A percentile compares a stretch with the other conserved stretches of the same genome.
phyloP scores from a whole-genome alignment of 2,113 vertebrate genomes.

The Antidorcas marsupialis region DNA sequence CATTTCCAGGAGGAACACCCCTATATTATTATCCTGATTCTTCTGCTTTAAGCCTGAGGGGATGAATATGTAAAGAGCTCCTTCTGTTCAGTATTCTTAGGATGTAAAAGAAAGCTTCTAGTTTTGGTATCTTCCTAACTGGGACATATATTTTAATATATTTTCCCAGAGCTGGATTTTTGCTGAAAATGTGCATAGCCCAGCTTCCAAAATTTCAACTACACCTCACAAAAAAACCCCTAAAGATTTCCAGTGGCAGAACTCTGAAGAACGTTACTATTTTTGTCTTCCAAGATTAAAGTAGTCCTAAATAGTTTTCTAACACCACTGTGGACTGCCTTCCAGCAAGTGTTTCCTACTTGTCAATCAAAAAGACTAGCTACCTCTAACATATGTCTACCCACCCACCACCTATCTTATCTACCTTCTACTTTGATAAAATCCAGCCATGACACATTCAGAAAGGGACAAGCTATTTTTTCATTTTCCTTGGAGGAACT shows the following conservation, averaged over 20 bases:
- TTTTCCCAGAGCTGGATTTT: neutral
- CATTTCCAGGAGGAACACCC: neutral
- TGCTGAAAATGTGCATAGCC: neutral
- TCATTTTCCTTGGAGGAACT: neutral
- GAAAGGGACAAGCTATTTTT: neutral
- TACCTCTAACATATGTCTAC: neutral
- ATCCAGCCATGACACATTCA: neutral
- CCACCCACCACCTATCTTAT: neutral
- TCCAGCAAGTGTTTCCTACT: neutral
- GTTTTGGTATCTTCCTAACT: neutral
- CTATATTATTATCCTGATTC: neutral
- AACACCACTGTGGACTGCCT: neutral
- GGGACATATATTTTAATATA: neutral
- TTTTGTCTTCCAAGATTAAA: conserved; percentile 49
- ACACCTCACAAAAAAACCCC: neutral
- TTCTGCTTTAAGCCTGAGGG: neutral
- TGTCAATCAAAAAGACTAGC: neutral
- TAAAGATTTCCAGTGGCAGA: neutral
- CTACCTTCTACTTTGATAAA: neutral
- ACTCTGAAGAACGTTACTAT: neutral
- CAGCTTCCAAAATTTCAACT: neutral
- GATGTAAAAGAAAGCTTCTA: neutral
- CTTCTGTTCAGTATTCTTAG: neutral
- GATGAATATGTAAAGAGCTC: neutral
- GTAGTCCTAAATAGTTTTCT: conserved; percentile 13